Base-by-base conservation (phyloP, 2,113 vertebrate species). In the Lophotis ruficrista region DNA sequence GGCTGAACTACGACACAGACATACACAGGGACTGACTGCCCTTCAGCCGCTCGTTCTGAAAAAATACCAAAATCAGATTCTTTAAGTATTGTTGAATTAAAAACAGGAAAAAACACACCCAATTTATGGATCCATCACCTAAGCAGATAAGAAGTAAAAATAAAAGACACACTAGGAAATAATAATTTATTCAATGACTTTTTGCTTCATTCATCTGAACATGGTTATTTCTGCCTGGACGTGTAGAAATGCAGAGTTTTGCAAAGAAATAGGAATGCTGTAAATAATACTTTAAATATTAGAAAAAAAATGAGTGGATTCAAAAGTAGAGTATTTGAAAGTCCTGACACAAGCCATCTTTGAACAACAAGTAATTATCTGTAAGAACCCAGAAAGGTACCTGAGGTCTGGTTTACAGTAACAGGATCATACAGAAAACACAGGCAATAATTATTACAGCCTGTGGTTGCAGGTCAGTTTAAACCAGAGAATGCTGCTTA, bases 91-190 rank as follows among this genome's bases (percentile, higher is more conserved):
- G 9, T 12, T 86, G 24, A 68, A 72, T 56, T 62, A 33, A 45
- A 77, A 66, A 0, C 6, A 5, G 30, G 25, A 56, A n/a, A 28
- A n/a, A 6, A 0, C 14, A 12, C 11, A 45, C 1, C 3, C 19
- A 8, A 6, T 54, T 31, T 62, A 20, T 41, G 51, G 7, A 54
- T 48, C 7, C 5, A 25, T 54, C 37, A 70, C 9, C 37, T 70
- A 20, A 45, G 8, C 11, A 25, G 9, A 28, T 48, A 37, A 51
- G 50, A 60, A 9, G 4, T 12, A 47, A 51, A 81, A 77, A 43
- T 5, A 50, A 17, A 70, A 85, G 4, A 56, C 24, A 60, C 0
- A 24, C 5, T 22, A 57, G 14, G 6, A 56, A 85, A 33, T 12
- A 85, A 66, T 27, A 16, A 81, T 60, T 12, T 43, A 16, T 60